These are phyloP conservation scores for Xenus cinereus DNA, from an alignment of 2,113 vertebrate genomes.

Conservation along the genomic window DNA sequence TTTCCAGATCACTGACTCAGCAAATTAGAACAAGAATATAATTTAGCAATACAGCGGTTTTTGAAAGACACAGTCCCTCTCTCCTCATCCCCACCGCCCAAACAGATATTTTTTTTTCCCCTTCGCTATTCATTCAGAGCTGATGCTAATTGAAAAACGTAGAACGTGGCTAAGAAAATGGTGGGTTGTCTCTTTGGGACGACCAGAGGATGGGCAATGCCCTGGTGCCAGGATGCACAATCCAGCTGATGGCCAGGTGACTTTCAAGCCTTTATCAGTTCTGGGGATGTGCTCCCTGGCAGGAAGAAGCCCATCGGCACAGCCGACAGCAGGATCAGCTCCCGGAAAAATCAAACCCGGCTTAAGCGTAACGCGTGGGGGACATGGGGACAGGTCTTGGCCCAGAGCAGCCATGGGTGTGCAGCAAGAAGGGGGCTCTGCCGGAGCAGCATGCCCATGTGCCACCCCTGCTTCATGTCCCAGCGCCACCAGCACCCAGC, in stretches of 20 bases:
- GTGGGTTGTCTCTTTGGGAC: background rate
- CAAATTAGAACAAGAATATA: slow-evolving; percentile 74
- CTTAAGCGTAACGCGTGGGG: background rate
- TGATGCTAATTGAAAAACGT: slow-evolving; percentile 59
- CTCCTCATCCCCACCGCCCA: slow-evolving; percentile 40
- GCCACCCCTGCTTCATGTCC: background rate
- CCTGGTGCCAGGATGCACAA: rapidly evolving
- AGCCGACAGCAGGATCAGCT: background rate
- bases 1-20: slow-evolving; percentile 74
- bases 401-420: background rate
- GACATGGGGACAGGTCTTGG: background rate
- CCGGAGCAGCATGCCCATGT: rapidly evolving
- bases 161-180: background rate
- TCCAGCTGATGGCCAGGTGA: background rate
- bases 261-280: background rate
- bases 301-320: rapidly evolving
- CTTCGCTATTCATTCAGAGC: slow-evolving; percentile 50
- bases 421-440: background rate
- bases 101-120: slow-evolving; percentile 4
- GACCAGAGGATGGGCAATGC: background rate
- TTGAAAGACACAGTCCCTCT: slow-evolving; percentile 58
- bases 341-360: background rate
- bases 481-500: background rate
- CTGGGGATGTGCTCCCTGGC: background rate
- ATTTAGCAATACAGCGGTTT: slow-evolving; percentile 71